A percentile compares a stretch with the other conserved stretches of the same genome.
Evolutionary conservation across 1,140 invertebrate genomes (phyloP).

Genomic region (Elymnias hypermnestra): DNA sequence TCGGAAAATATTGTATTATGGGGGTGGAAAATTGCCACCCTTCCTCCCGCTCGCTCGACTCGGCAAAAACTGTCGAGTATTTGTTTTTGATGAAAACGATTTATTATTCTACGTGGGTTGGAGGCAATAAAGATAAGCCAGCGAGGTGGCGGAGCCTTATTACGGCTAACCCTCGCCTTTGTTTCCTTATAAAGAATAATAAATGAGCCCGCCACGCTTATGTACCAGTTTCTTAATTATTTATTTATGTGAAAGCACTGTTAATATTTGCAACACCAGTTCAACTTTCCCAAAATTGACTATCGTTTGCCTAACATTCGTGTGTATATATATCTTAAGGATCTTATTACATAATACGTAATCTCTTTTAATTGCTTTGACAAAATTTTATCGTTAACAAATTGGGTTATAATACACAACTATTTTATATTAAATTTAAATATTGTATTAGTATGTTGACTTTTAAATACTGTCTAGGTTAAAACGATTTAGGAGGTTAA

Average conservation of each 20-base stretch:
- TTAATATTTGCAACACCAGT: conserved; percentile 50
- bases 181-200: conserved; percentile 77
- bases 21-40: conserved; percentile 75
- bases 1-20: conserved; percentile 75
- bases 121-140: conserved; percentile 76
- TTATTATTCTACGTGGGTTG: conserved; percentile 76
- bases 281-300: background rate
- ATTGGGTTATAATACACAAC: no score
- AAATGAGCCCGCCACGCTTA: conserved; percentile 72
- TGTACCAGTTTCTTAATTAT: conserved; percentile 72
- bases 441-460: no score
- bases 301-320: background rate
- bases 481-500: no score
- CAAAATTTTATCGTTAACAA: no score
- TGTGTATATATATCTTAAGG: no score
- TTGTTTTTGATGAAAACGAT: conserved; percentile 77
- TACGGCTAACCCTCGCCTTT: conserved; percentile 75
- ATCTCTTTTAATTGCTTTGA: no score
- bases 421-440: no score
- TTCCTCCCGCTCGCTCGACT: conserved; percentile 67
- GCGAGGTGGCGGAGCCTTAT: conserved; percentile 75
- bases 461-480: no score
- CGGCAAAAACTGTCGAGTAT: conserved; percentile 75
- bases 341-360: no score
- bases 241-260: conserved; percentile 66